Evolutionary conservation across 2,113 vertebrate species (phyloP).

Genomic region (Gadus macrocephalus): DNA sequence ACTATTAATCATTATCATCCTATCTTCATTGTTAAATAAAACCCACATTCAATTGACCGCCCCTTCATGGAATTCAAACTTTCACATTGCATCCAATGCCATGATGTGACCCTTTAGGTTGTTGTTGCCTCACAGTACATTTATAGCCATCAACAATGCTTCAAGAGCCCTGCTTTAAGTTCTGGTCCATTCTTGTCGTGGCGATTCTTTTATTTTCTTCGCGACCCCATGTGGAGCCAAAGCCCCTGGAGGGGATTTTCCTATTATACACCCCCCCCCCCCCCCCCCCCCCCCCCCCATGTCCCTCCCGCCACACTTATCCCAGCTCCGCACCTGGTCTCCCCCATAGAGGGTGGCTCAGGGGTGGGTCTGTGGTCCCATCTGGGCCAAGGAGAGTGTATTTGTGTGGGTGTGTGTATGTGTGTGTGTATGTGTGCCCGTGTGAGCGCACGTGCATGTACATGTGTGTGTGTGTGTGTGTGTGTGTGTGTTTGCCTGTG

Average conservation of each 20-base stretch:
- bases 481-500: neutral
- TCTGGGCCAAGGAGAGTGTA: constrained; percentile 35
- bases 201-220: neutral
- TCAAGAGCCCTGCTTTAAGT: too few relatives aligned
- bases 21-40: too few relatives aligned
- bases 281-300: constrained; percentile 12
- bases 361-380: constrained; percentile 23
- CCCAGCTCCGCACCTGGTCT: constrained; percentile 53
- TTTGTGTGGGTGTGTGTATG: constrained; percentile 5
- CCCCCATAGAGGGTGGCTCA: constrained; percentile 8
- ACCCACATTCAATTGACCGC: too few relatives aligned
- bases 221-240: constrained; percentile 4
- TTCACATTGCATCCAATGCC: too few relatives aligned
- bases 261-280: constrained; percentile 6
- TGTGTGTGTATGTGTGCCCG: constrained; percentile 6
- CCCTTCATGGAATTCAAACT: too few relatives aligned
- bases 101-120: too few relatives aligned
- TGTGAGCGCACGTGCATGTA: neutral
- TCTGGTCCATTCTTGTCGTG: too few relatives aligned
- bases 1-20: too few relatives aligned
- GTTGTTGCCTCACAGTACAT: too few relatives aligned
- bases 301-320: neutral
- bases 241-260: constrained; percentile 20
- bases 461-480: neutral
- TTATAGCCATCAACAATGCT: too few relatives aligned